These are phyloP conservation scores for Piaya cayana DNA, from an alignment of 2,113 vertebrate species.

Conservation along the genomic window DNA sequence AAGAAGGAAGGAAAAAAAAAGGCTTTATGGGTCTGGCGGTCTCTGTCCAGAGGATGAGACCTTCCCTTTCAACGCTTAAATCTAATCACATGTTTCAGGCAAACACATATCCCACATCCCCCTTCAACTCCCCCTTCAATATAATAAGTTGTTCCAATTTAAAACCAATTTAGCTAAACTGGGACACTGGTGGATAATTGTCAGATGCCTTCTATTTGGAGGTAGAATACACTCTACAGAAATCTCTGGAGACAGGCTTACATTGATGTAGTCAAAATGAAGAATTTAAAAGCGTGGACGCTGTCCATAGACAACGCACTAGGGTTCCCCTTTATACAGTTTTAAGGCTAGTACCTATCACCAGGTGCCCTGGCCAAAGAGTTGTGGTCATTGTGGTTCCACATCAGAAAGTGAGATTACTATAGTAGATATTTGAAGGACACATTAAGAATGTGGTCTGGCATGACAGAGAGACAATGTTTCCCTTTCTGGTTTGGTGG, in stretches of 20 bases:
- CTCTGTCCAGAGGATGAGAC: neutral
- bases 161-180: conserved; percentile 57
- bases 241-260: neutral
- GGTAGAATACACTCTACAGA: neutral
- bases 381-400: neutral
- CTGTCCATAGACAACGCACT: neutral
- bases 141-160: conserved; percentile 44
- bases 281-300: neutral
- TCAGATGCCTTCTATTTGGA: conserved; percentile 24
- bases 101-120: neutral
- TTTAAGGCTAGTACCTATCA: neutral
- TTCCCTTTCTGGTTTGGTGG: neutral
- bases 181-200: conserved; percentile 47
- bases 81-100: conserved; percentile 1
- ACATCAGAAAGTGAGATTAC: neutral
- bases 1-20: neutral
- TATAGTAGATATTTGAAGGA: neutral
- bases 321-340: neutral
- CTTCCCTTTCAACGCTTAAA: conserved; percentile 5
- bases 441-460: neutral
- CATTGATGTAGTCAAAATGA: conserved; percentile 11
- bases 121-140: neutral
- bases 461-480: neutral
- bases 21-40: neutral
- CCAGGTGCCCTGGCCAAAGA: neutral